phyloP scores from a whole-genome alignment of 2,888 invertebrate species.

The Leptinotarsa haldemani region DNA sequence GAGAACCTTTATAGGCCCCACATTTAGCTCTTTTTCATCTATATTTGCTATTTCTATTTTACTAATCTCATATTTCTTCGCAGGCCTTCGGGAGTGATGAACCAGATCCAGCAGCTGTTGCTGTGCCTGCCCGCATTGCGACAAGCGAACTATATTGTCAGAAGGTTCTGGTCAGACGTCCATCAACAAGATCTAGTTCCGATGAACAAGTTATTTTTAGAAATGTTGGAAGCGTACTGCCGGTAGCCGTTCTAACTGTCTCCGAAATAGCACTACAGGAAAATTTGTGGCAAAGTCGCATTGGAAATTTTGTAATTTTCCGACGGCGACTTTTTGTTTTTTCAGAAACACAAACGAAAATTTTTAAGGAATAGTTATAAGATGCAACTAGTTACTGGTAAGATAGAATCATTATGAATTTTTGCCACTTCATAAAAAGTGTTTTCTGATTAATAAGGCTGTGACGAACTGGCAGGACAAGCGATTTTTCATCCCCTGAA shows the following conservation, averaged over 20 bases:
- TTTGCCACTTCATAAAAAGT: background rate
- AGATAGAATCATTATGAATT: background rate
- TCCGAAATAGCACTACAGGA: slow-evolving; percentile 36
- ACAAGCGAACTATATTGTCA: slow-evolving; percentile 89
- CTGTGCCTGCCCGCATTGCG: slow-evolving; percentile 89
- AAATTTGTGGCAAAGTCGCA: slow-evolving; percentile 40
- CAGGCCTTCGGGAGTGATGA: slow-evolving; percentile 79
- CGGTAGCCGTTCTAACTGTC: slow-evolving; percentile 66
- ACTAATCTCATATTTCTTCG: slow-evolving; percentile 38
- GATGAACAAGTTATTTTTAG: slow-evolving; percentile 96
- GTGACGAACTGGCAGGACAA: slow-evolving; percentile 39
- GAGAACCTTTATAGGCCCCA: background rate
- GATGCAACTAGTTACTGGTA: background rate
- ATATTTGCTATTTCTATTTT: background rate
- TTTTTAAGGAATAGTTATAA: background rate
- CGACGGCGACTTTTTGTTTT: background rate
- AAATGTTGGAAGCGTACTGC: slow-evolving; percentile 90
- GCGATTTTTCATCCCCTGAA: slow-evolving; percentile 25
- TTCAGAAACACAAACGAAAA: background rate
- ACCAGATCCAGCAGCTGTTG: slow-evolving; percentile 86
- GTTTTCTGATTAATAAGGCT: slow-evolving; percentile 35
- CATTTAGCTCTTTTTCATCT: background rate
- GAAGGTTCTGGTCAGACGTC: slow-evolving; percentile 90
- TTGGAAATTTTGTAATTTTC: background rate
- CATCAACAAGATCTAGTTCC: slow-evolving; percentile 89